Conservation (phyloP, 2,888 invertebrate species). For the Lepeophtheirus nordmannii region DNA sequence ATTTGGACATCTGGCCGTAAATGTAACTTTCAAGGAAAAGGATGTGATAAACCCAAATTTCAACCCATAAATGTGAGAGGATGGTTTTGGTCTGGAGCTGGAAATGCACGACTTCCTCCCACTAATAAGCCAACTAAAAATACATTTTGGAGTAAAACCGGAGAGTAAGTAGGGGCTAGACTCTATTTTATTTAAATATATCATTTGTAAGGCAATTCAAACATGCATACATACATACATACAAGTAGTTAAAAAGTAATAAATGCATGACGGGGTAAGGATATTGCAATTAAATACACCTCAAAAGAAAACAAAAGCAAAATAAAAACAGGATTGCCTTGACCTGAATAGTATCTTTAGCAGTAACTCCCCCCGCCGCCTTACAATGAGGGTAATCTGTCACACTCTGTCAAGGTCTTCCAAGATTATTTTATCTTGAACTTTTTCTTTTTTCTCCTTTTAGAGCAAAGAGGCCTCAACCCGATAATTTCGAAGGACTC, state of each 20-base stretch:
- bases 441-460: no score
- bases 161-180: slow-evolving; percentile 35
- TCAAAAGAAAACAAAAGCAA: neutral
- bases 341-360: neutral
- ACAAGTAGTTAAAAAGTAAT: no score
- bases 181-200: no score
- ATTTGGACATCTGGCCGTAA: slow-evolving; percentile 84
- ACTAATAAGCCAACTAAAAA: slow-evolving; percentile 40
- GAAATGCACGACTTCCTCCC: slow-evolving; percentile 73
- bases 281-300: no score
- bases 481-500: slow-evolving; percentile 23
- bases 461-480: slow-evolving; percentile 21
- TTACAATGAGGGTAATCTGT: no score
- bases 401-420: no score
- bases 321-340: neutral
- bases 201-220: no score
- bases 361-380: no score
- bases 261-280: no score
- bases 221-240: no score
- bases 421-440: no score
- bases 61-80: slow-evolving; percentile 58
- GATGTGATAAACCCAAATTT: slow-evolving; percentile 32
- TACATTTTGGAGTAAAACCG: slow-evolving; percentile 22
- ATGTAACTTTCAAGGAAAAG: slow-evolving; percentile 56
- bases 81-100: slow-evolving; percentile 87